Base-by-base conservation (phyloP, 2,797 vertebrate genomes). In the Fistularia commersonii region DNA sequence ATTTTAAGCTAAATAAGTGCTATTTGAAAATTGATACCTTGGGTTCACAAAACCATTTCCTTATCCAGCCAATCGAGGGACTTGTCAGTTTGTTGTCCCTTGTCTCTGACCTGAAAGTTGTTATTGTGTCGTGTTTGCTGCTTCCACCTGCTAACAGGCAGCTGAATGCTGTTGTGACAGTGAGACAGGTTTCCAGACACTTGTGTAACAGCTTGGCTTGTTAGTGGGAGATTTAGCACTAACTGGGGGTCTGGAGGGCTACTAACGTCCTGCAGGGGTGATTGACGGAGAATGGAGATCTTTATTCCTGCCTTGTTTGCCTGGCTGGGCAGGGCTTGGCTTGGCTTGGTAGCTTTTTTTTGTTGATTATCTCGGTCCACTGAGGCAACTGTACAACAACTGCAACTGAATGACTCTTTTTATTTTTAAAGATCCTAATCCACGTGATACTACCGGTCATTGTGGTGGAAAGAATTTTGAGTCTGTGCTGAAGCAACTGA, bases 161-260 rank as follows among this genome's bases (percentile, higher is more conserved):
- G 69, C 75, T 77, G 74, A 66, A 50, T 66, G 54, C 61, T 79
- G 77, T 61, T 62, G 61, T 74, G 63, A 78, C 69, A 71, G 68
- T 44, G 51, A 60, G 33, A 61, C 61, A 52, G 77, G 74, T 72
- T 67, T 74, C 57, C 51, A 68, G 67, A 77, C 75, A 72, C 52
- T 32, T 41, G 63, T 43, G 56, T 64, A 64, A 71, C 74, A 76
- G 67, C 74, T 64, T 61, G 74, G 72, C 80, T 88, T 66, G 66
- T 89, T 87, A 84, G 74, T 54, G 61, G 62, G 50, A 79, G 76
- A 82, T 81, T 84, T 86, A 83, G 64, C 64, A 64, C 72, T 70
- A 72, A 83, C 72, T 51, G 42, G 64, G 60, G 61, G 53, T 59
- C 67, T 61, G 57, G 54, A 53, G 59, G 58, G 65, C 63, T 69